phyloP scores from a whole-genome alignment of 2,888 invertebrate species.

The Trichogramma evanescens region DNA sequence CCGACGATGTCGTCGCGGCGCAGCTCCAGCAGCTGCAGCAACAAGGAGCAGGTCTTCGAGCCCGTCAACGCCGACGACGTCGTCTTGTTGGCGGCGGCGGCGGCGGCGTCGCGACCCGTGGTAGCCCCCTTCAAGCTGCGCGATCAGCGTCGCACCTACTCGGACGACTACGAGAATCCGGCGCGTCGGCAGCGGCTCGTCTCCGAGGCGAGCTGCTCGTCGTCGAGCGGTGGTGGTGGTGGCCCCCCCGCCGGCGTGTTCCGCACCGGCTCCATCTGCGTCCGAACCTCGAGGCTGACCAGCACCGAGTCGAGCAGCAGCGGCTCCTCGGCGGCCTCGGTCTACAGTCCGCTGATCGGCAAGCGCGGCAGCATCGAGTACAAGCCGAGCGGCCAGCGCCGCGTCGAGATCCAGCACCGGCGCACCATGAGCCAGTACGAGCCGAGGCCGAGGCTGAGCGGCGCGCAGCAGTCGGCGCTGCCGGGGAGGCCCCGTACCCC shows the following conservation, averaged over 20 bases:
- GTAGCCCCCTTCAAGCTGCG: constrained; percentile 11
- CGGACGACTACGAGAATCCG: constrained; percentile 35
- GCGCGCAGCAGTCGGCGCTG: not conserved
- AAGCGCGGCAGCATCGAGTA: constrained; percentile 31
- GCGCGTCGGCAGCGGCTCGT: not conserved
- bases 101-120: constrained; percentile 1
- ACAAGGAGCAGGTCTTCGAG: constrained; percentile 6
- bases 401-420: constrained; percentile 27
- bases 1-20: not conserved
- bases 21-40: constrained; percentile 4
- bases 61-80: not conserved
- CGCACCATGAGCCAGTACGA: constrained; percentile 34
- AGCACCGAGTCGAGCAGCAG: constrained; percentile 19
- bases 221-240: constrained; percentile 11
- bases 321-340: not conserved
- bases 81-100: too few relatives aligned
- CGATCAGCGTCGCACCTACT: constrained; percentile 30
- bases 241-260: not conserved
- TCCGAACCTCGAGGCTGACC: constrained; percentile 17
- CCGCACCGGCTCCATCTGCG: constrained; percentile 18
- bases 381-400: constrained; percentile 18
- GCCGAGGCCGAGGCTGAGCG: constrained; percentile 16
- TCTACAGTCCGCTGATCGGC: not conserved
- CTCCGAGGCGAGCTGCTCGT: not conserved
- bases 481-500: constrained; percentile 15